A percentile compares a stretch with the other conserved stretches of the same genome.
phyloP scores from a whole-genome alignment of 2,797 vertebrate genomes.

The Falco peregrinus region DNA sequence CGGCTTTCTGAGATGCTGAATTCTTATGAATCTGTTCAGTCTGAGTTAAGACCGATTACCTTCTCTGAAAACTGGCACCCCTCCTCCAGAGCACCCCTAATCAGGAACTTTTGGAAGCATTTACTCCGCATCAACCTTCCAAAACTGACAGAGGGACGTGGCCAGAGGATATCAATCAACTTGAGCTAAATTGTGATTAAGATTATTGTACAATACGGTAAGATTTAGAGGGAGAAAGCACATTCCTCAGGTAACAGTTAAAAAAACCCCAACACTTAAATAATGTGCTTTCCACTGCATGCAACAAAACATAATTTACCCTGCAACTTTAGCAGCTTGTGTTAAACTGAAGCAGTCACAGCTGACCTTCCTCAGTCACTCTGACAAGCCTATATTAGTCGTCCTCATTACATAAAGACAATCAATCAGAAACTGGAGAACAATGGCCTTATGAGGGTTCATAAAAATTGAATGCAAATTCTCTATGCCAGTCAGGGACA shows the following conservation, averaged over 20 bases:
- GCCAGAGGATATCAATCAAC: neutral
- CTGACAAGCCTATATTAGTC: conserved; percentile 27
- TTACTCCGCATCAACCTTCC: neutral
- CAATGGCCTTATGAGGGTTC: conserved; percentile 29
- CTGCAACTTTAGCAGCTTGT: neutral
- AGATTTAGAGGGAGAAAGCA: neutral
- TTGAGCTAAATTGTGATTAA: neutral
- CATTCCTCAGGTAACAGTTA: neutral
- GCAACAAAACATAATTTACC: conserved; percentile 1
- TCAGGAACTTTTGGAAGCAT: neutral
- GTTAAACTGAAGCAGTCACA: conserved; percentile 8
- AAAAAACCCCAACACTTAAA: neutral
- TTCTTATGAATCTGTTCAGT: neutral
- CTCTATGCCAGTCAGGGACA: neutral
- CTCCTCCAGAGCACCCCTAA: neutral
- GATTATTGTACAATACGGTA: rapidly evolving
- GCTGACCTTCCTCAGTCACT: conserved; percentile 54
- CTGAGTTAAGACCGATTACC: neutral
- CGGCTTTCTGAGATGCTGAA: neutral
- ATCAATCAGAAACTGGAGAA: conserved; percentile 66
- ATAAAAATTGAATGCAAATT: conserved; percentile 50
- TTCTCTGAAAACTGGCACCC: neutral
- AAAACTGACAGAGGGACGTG: neutral
- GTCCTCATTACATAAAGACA: conserved; percentile 58
- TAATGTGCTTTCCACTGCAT: neutral